These are phyloP conservation scores for Panagrolaimus sp. DNA, from an alignment of 1,140 invertebrate species.

Conservation along the genomic window DNA sequence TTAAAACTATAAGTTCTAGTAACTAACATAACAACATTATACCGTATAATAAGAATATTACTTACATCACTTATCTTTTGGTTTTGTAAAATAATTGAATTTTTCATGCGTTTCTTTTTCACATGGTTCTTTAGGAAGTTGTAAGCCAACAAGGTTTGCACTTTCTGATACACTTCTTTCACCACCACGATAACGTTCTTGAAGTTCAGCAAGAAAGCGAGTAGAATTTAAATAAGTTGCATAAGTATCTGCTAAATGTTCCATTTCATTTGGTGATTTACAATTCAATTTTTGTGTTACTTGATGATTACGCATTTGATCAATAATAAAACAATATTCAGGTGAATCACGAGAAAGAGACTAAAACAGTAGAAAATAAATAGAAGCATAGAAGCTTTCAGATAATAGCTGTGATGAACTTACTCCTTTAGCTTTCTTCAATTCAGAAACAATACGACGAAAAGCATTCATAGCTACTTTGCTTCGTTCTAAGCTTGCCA, in stretches of 20 bases:
- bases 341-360: constrained; percentile 9
- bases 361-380: no score
- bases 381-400: no score
- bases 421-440: constrained; percentile 20
- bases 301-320: constrained; percentile 40
- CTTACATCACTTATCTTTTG: no score
- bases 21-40: no score
- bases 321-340: constrained; percentile 20
- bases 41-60: no score
- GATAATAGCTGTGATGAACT: constrained; percentile 14
- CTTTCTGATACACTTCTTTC: constrained; percentile 34
- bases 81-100: no score
- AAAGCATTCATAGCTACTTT: constrained; percentile 16
- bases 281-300: constrained; percentile 34
- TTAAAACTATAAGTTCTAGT: no score
- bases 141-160: constrained; percentile 32
- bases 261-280: constrained; percentile 39
- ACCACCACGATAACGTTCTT: constrained; percentile 29
- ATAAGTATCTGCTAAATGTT: constrained; percentile 36
- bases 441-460: constrained; percentile 17
- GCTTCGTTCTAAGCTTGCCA: constrained; percentile 20
- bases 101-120: no score
- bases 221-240: constrained; percentile 37
- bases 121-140: constrained; percentile 24
- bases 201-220: constrained; percentile 33